Evolutionary conservation across 1,140 invertebrate species (phyloP), one percentile per base, ranked within the genome.

Genomic region (Physella acuta): DNA sequence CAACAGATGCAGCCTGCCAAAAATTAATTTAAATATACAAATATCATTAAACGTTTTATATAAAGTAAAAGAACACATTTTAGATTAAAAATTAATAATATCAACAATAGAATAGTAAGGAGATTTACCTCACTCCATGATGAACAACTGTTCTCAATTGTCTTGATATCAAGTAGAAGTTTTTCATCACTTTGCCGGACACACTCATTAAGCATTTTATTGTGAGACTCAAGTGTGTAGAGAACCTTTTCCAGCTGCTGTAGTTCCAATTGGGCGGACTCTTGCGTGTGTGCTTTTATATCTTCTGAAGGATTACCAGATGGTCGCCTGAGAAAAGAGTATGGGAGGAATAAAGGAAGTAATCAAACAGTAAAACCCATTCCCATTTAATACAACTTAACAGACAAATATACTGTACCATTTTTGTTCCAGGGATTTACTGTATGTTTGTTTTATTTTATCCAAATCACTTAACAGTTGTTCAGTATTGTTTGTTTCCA

Each of bases 201-300:
- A 64, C 51, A 24, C 14, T 51, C 39, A 52, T 52, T 64, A 26
- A 64, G 34, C 26, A 49, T 24, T 44, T 64, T 64, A 36, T 64
- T 64, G 28, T 64, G 62, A 52, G 44, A 64, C 20, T 64, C 62
- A 2, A 64, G 51, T 30, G 62, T 52, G 20, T 16, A 24, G 17
- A 64, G 62, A 20, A 52, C 24, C 28, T 64, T 64, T 33, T 52
- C 62, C 16, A 64, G 49, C 8, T 64, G 39, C 26, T 64, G 24
- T 1, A 64, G 44, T 30, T 64, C 62, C 33, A 24, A 28, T 14
- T 51, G 16, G 20, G 39, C 30, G 30, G 49, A 31, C 8, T 64
- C 51, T 51, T 51, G 26, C 1, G 52, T 28, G n/a, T 64, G 62
- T 2, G 62, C 62, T 28, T 64, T 64, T 33, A 64, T 53, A 28